phyloP scores from a whole-genome alignment of 2,888 invertebrate genomes.

The Siphlonurus alternatus region DNA sequence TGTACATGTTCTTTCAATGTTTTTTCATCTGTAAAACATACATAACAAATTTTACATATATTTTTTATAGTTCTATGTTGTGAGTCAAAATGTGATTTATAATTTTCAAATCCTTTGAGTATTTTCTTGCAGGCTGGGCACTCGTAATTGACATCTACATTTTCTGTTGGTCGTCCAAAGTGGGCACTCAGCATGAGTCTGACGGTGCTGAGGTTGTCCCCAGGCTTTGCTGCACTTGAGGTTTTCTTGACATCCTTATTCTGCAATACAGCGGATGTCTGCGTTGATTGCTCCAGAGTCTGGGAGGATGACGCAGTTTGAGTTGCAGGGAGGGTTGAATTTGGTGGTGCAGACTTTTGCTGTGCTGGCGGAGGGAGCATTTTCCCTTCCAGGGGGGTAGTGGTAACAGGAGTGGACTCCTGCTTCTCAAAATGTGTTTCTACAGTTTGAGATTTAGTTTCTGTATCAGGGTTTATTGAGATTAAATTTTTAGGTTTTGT shows the following conservation, averaged over 20 bases:
- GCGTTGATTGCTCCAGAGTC: no score
- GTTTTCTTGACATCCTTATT: no score
- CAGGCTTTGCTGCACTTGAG: not conserved
- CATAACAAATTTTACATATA: not conserved
- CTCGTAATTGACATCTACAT: not conserved
- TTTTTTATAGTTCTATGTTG: not conserved
- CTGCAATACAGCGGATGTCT: no score
- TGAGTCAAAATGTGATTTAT: not conserved
- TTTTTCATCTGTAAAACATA: not conserved
- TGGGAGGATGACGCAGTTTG: not conserved
- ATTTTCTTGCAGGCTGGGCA: not conserved
- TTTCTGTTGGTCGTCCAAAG: not conserved
- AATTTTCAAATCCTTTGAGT: not conserved
- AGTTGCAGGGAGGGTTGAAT: not conserved
- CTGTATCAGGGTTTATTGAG: no score
- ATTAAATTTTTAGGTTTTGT: no score
- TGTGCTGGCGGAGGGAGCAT: no score
- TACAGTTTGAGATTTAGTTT: no score
- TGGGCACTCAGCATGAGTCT: not conserved
- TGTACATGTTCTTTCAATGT: not conserved
- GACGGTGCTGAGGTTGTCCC: not conserved
- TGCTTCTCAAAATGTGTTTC: no score
- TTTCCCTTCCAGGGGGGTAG: no score
- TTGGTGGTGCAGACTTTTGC: no score
- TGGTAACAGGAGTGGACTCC: no score